A percentile compares a stretch with the other conserved stretches of the same genome.
Conservation (phyloP, 2,113 vertebrate species). For the Heptranchias perlo region DNA sequence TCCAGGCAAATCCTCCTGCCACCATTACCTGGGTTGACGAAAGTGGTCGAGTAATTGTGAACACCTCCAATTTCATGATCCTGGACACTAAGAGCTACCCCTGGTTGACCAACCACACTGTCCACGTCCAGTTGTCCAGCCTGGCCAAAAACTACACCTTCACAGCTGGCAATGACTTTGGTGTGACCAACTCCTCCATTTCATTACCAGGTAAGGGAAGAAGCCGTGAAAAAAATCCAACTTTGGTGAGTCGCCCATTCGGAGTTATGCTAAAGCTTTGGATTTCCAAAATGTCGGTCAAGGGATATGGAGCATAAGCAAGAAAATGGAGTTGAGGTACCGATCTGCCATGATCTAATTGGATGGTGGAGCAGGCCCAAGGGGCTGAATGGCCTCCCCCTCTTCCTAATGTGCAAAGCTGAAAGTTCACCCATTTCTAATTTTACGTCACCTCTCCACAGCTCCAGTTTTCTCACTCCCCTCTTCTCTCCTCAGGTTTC, state of each 20-base stretch:
- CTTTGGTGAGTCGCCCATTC: no score
- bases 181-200: slow-evolving; percentile 65
- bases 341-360: background rate
- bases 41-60: slow-evolving; percentile 62
- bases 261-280: background rate
- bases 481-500: no score
- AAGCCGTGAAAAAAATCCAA: background rate
- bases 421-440: background rate
- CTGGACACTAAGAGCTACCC: slow-evolving; percentile 64
- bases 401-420: background rate
- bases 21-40: slow-evolving; percentile 72
- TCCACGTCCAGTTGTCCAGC: slow-evolving; percentile 63
- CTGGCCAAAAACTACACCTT: slow-evolving; percentile 64
- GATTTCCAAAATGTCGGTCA: background rate
- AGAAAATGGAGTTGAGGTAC: background rate
- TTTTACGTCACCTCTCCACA: background rate
- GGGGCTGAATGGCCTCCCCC: background rate
- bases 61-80: slow-evolving; percentile 69
- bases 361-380: no score
- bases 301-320: background rate
- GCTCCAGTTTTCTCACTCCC: no score
- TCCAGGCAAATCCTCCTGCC: slow-evolving; percentile 72
- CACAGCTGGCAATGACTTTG: slow-evolving; percentile 64
- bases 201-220: slow-evolving; percentile 60
- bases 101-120: slow-evolving; percentile 73